Conservation (phyloP, 2,113 vertebrate genomes). For the Melospiza melodia region DNA sequence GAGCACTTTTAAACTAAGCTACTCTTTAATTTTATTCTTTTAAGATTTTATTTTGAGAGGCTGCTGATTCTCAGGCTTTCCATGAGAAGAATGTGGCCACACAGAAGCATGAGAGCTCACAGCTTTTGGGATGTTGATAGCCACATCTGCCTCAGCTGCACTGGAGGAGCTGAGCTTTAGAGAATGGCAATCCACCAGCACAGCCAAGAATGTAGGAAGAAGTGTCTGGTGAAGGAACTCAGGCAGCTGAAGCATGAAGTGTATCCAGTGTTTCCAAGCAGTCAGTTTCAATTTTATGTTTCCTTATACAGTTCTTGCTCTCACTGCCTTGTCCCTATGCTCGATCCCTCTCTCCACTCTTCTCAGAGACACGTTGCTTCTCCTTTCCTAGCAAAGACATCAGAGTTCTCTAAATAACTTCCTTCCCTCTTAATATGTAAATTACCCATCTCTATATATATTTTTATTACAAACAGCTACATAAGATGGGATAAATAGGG, state of each 20-base stretch:
- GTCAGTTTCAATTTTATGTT: not conserved
- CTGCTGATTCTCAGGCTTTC: not conserved
- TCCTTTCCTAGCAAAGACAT: not conserved
- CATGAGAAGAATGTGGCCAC: not conserved
- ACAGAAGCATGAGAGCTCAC: not conserved
- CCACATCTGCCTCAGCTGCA: not conserved
- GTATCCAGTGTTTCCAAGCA: not conserved
- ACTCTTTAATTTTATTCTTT: not conserved
- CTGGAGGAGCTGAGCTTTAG: not conserved
- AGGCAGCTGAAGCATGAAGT: not conserved
- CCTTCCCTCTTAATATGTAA: not conserved
- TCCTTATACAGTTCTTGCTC: not conserved
- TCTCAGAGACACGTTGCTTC: not conserved
- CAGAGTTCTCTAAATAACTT: not conserved
- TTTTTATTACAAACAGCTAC: not conserved
- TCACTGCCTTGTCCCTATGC: not conserved
- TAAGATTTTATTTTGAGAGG: not conserved
- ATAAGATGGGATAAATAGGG: not conserved
- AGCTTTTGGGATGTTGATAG: not conserved
- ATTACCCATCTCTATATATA: not conserved
- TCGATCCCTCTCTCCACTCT: accelerated
- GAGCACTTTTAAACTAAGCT: not conserved
- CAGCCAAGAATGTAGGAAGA: not conserved
- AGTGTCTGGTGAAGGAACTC: not conserved
- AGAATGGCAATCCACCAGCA: not conserved